Conservation (phyloP, 2,113 vertebrate genomes). For the Pungitius pungitius region DNA sequence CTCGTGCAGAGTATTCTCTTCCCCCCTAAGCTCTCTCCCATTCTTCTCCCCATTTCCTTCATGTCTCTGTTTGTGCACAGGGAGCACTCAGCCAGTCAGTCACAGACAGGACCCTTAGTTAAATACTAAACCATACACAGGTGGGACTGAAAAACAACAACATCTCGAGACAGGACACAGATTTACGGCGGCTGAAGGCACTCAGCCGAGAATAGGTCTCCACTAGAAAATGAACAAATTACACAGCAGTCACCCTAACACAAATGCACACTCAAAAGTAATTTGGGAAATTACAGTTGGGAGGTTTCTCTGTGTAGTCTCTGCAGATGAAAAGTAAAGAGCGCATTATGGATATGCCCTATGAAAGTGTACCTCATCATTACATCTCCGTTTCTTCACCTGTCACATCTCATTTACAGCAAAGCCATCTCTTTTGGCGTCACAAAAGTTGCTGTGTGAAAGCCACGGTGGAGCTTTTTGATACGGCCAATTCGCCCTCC, state of each 20-base stretch:
- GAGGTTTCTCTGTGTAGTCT: constrained; percentile 70
- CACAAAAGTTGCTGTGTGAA: constrained; percentile 54
- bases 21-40: constrained; percentile 40
- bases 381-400: constrained; percentile 75
- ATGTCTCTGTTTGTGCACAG: constrained; percentile 69
- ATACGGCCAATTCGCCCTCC: constrained; percentile 53
- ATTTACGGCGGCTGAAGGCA: constrained; percentile 80
- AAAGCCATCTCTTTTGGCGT: constrained; percentile 47
- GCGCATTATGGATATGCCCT: constrained; percentile 72
- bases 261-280: constrained; percentile 77
- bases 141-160: constrained; percentile 84
- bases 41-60: constrained; percentile 66
- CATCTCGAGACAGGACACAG: constrained; percentile 77
- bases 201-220: constrained; percentile 78
- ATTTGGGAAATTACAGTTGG: constrained; percentile 79
- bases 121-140: constrained; percentile 84
- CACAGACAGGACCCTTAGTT: constrained; percentile 75
- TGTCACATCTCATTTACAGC: constrained; percentile 72
- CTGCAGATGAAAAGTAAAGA: constrained; percentile 71
- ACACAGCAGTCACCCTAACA: constrained; percentile 77
- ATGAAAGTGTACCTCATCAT: constrained; percentile 74
- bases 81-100: constrained; percentile 75
- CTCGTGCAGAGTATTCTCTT: constrained; percentile 51
- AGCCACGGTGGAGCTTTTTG: constrained; percentile 64
- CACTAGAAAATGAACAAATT: constrained; percentile 78